Base-by-base conservation (phyloP, 2,888 invertebrate species). In the Matsumyia berberina region DNA sequence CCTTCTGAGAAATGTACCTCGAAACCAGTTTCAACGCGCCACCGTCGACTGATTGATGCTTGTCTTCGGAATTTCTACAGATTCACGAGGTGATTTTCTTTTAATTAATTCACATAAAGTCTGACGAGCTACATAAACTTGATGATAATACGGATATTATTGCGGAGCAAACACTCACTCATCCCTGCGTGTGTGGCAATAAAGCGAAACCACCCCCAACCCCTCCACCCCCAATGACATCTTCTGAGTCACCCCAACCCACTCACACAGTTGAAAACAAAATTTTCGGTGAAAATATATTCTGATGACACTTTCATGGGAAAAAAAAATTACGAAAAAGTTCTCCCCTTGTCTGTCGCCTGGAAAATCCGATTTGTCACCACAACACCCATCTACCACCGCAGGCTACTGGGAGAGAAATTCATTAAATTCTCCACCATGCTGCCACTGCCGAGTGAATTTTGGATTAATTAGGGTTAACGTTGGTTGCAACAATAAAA, bases 401-500 rank as follows among this genome's bases (percentile, higher is more conserved):
- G 39, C 15, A 46, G 37, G 12, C 1, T 29, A 37, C 33, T 46
- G 33, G 55, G n/a, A 64, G 46, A 17, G 53, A 74, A 3, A 24
- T 64, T 74, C 64, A 64, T 57, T 74, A 44, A 55, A 74, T 64
- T 74, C 55, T 74, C 44, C 33, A 55, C 35, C n/a, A n/a, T n/a
- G n/a, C n/a, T n/a, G n/a, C n/a, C 51, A 73, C 42, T 35, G 44
- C 53, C 51, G 8, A 53, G 33, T 44, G 39, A 44, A 62, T 62
- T n/a, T 62, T 53, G 53, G 62, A 73, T 73, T 55, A 73, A 73
- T 73, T 64, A 73, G 53, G 29, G 35, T 62, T 53, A 42, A 24
- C 24, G 24, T 24, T 24, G 24, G 24, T 53, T 29, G 39, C 29
- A 67, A 39, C 53, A 42, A 67, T 53, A 53, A 67, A 53, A 42